Evolutionary conservation across 1,140 invertebrate species (phyloP).

Genomic region (Camponotus pennsylvanicus): DNA sequence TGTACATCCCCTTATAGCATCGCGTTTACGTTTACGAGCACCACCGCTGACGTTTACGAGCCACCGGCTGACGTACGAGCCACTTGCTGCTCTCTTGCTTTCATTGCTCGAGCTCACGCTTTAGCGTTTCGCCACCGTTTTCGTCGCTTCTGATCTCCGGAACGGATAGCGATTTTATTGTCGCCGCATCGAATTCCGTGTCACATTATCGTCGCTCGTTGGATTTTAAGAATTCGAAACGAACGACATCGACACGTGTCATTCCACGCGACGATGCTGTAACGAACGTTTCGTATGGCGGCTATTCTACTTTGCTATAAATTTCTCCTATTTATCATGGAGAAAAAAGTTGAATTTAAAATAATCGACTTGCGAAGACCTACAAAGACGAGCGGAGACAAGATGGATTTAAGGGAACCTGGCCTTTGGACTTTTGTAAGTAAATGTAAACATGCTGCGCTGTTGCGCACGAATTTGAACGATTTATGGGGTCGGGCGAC

Average conservation of each 20-base stretch:
- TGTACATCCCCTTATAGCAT: slow-evolving; percentile 86
- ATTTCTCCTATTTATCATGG: not conserved
- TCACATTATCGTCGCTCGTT: slow-evolving; percentile 18
- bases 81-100: slow-evolving; percentile 84
- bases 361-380: not conserved
- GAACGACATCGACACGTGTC: not conserved
- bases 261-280: not conserved
- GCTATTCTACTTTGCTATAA: not conserved
- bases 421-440: slow-evolving; percentile 45
- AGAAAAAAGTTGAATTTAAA: not conserved
- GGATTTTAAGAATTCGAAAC: not conserved
- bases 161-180: slow-evolving; percentile 67
- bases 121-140: slow-evolving; percentile 72
- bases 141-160: slow-evolving; percentile 59
- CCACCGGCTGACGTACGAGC: slow-evolving; percentile 87
- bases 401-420: slow-evolving; percentile 48
- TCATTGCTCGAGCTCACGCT: slow-evolving; percentile 70
- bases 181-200: slow-evolving; percentile 43
- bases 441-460: slow-evolving; percentile 62
- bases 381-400: not conserved
- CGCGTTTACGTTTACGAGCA: slow-evolving; percentile 87
- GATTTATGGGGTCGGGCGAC: slow-evolving; percentile 81
- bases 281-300: not conserved
- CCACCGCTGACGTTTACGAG: slow-evolving; percentile 87
- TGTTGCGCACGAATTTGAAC: slow-evolving; percentile 74